These are phyloP conservation scores for Pempheris klunzingeri DNA, from an alignment of 2,797 vertebrate genomes.

Conservation along the genomic window DNA sequence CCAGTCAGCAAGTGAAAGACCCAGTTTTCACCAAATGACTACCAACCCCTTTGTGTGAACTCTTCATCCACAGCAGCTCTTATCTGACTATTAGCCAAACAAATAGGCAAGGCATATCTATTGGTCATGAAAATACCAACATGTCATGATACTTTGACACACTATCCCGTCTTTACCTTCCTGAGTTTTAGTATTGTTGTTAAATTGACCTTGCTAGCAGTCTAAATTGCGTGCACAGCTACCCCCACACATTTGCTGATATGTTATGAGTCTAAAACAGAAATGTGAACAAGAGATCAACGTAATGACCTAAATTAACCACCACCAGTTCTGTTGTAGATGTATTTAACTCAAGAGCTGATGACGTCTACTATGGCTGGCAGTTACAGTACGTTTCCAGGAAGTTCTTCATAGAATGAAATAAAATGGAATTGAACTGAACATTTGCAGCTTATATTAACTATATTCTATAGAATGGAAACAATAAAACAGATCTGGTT, in stretches of 20 bases:
- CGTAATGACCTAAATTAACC: constrained; percentile 3
- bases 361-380: constrained; percentile 5
- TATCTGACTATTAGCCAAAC: neutral
- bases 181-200: neutral
- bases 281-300: constrained; percentile 8
- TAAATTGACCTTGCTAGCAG: neutral
- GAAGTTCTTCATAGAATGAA: constrained; percentile 14
- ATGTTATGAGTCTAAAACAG: constrained; percentile 14
- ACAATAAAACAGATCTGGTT: constrained; percentile 21
- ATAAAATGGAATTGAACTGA: constrained; percentile 34
- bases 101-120: neutral
- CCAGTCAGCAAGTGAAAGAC: constrained; percentile 3
- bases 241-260: neutral
- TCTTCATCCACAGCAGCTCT: neutral
- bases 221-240: neutral
- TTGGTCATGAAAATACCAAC: neutral
- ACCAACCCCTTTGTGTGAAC: constrained; percentile 7
- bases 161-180: neutral
- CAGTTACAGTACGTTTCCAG: neutral
- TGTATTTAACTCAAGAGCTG: constrained; percentile 1
- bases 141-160: constrained; percentile 4
- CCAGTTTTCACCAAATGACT: neutral
- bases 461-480: constrained; percentile 15
- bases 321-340: too few species aligned
- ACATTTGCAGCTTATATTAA: constrained; percentile 19